Evolutionary conservation across 2,797 vertebrate genomes (phyloP), one percentile per base, ranked within the genome.

Genomic region (Gadopsis marmoratus): DNA sequence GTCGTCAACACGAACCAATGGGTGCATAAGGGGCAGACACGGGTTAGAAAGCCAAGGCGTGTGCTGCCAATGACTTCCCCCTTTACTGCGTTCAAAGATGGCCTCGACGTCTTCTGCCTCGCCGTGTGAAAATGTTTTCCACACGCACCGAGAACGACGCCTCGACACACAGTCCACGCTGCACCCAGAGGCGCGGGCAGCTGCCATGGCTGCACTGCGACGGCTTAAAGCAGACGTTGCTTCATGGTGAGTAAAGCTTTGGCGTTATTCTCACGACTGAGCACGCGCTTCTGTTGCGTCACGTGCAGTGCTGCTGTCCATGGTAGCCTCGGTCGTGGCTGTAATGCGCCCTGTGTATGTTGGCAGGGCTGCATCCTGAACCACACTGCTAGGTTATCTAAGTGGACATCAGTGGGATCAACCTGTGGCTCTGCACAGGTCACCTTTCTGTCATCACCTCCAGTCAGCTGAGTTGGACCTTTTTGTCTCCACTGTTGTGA

Each of bases 221-320:
- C 33, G 21, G 13, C 33, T 17, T 54, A 54, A 43, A 54, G 4
- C 19, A 16, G 11, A 55, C 39, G 4, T 19, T 4, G 35, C 13
- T 9, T 13, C 19, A 29, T 50, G 64, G 37, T 64, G 71, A 81
- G 67, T 75, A 41, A 62, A 43, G 50, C 56, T 53, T 75, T 51
- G 5, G 4, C 39, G 31, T 41, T 39, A 51, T 53, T 47, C 13
- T 26, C 5, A 50, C 0, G 0, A 29, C 10, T 3, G 26, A 9
- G 1, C 7, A 37, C n/a, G 13, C 33, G 48, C 3, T 17, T 29
- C 14, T 58, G 3, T 11, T 4, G 33, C 33, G 3, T 39, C 4
- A 26, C 21, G 37, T 23, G 3, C 17, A 19, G 19, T 50, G 62
- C 69, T 17, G 19, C 74, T 84, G 75, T 76, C 45, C 45, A 60